These are phyloP conservation scores for Psococerastis gibbosa DNA, from an alignment of 2,888 invertebrate species.

Conservation along the genomic window DNA sequence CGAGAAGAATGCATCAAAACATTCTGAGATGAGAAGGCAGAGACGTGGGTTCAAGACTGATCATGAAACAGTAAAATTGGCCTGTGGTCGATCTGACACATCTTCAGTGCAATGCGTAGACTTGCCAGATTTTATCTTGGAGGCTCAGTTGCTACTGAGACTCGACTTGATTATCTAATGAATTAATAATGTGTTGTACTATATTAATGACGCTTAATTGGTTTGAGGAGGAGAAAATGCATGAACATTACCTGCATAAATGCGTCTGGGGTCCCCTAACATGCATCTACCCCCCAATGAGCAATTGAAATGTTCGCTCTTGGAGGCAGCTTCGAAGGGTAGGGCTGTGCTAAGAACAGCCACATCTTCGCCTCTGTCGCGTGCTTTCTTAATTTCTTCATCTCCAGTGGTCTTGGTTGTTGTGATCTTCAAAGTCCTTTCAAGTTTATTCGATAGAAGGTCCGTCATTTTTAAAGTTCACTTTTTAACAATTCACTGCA, in stretches of 20 bases:
- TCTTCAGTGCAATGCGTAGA: too few relatives aligned
- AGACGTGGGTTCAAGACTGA: too few relatives aligned
- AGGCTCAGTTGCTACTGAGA: too few relatives aligned
- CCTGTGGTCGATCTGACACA: too few relatives aligned
- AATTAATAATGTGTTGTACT: too few relatives aligned
- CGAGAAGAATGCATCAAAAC: too few relatives aligned
- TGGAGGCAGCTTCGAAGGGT: conserved; percentile 26
- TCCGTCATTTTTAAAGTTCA: conserved; percentile 40
- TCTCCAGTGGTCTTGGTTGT: conserved; percentile 60
- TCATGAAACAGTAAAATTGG: too few relatives aligned
- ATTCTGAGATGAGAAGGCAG: too few relatives aligned
- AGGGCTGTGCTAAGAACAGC: conserved; percentile 73
- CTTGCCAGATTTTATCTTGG: too few relatives aligned
- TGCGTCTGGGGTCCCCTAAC: conserved; percentile 55
- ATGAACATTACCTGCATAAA: conserved; percentile 50
- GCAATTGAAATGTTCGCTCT: conserved; percentile 53
- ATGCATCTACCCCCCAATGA: conserved; percentile 53
- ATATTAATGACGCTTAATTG: too few relatives aligned
- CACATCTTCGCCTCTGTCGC: conserved; percentile 71
- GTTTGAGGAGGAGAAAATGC: too few relatives aligned
- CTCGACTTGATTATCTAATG: too few relatives aligned
- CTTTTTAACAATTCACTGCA: background rate
- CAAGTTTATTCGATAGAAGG: conserved; percentile 56
- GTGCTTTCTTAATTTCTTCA: conserved; percentile 57
- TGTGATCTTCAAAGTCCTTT: conserved; percentile 36